phyloP scores from a whole-genome alignment of 2,888 invertebrate species.

The Caenorhabditis macrosperma region DNA sequence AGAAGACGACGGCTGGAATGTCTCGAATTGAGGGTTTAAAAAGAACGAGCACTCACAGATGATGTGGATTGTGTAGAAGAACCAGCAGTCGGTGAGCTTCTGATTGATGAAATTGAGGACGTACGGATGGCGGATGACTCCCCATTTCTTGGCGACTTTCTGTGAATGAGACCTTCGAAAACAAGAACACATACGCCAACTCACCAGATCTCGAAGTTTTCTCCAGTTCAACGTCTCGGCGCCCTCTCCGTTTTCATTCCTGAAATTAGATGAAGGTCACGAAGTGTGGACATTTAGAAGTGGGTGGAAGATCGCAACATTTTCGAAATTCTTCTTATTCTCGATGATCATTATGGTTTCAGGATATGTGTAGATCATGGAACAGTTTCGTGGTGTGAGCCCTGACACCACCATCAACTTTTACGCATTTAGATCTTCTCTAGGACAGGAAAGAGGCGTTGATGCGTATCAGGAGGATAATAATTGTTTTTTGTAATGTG shows the following conservation, averaged over 20 bases:
- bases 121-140: conserved; percentile 76
- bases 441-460: no score
- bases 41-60: conserved; percentile 43
- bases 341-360: no score
- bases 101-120: conserved; percentile 76
- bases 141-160: conserved; percentile 68
- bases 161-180: conserved; percentile 2
- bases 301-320: background rate
- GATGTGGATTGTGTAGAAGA: conserved; percentile 72
- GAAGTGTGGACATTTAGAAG: background rate
- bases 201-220: conserved; percentile 51
- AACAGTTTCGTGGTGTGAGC: no score
- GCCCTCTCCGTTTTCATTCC: conserved; percentile 4
- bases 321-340: no score
- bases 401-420: no score
- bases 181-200: background rate
- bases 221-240: conserved; percentile 50
- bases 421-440: no score
- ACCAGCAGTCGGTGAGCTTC: conserved; percentile 68
- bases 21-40: background rate
- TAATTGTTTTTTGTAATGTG: no score
- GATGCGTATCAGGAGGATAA: no score
- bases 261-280: conserved; percentile 25
- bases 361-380: no score
- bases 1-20: conserved; percentile 71